Base-by-base conservation (phyloP, 2,797 vertebrate species). In the Trematomus bernacchii region DNA sequence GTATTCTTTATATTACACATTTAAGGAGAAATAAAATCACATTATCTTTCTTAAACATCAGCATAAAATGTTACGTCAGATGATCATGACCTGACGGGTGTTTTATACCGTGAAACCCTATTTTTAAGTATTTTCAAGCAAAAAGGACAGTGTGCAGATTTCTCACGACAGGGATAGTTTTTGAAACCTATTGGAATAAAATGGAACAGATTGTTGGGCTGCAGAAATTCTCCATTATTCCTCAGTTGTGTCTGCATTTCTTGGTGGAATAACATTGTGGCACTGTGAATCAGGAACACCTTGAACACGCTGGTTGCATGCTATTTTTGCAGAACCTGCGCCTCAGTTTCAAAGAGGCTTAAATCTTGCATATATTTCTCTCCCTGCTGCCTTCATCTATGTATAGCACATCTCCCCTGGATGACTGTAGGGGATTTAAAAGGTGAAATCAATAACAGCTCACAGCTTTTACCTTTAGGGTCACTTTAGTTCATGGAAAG, bases 401-500 rank as follows among this genome's bases (percentile, higher is more conserved):
- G 65, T 50, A 70, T 63, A 74, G 37, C 47, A 58, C 66, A 79
- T 64, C 40, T 60, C 66, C 10, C 8, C 66, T 65, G 51, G 54
- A 75, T 53, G 66, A 79, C 64, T 77, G 48, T 48, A 23, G 83
- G 58, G 76, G 59, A 86, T 78, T 70, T 79, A 65, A 83, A 72
- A 83, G 75, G 68, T 71, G 74, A 72, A 84, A 83, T 88, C 80
- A 67, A 85, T 82, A 62, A 47, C 47, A 16, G 54, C 74, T 71
- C 66, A 46, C 15, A 19, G 50, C 59, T 77, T 73, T 63, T 65
- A 62, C 71, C 66, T 68, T 27, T 27, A 5, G 79, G 48, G 66
- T 71, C 64, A 48, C 63, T 77, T 30, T 61, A 47, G 44, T 71
- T 70, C 77, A 63, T 54, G 59, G 62, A 77, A 76, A 61, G 33